Conservation (phyloP, 2,797 vertebrate species). For the Stomatorhinus walkeri region DNA sequence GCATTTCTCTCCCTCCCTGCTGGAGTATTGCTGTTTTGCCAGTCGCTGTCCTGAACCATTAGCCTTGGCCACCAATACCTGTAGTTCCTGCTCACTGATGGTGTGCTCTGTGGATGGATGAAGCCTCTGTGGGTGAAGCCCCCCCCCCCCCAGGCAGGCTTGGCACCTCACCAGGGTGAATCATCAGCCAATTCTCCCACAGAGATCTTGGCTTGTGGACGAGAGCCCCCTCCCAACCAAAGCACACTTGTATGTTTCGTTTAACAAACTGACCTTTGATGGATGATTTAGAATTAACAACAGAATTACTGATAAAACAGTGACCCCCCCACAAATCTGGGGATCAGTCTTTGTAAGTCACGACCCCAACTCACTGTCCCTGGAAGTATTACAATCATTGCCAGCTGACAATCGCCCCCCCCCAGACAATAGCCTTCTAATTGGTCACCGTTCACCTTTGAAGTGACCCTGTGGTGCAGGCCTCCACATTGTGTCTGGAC, state of each 20-base stretch:
- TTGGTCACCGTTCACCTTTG: conserved; percentile 70
- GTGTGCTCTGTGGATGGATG: not conserved
- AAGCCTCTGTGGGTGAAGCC: too few species aligned
- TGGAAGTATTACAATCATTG: conserved; percentile 35
- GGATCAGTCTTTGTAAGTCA: not conserved
- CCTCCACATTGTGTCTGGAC: conserved; percentile 62
- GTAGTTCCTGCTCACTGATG: not conserved
- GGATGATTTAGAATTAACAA: not conserved
- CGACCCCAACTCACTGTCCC: not conserved
- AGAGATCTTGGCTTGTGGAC: not conserved
- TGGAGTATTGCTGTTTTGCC: conserved; percentile 37
- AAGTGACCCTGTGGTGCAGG: conserved; percentile 65
- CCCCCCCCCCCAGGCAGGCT: not conserved
- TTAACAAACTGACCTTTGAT: not conserved
- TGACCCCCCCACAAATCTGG: not conserved
- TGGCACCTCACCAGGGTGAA: not conserved
- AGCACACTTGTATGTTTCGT: not conserved
- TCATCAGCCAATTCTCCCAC: not conserved
- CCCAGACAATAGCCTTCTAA: conserved; percentile 62
- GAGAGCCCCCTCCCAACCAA: not conserved
- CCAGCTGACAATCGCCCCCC: conserved; percentile 52
- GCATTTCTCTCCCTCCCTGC: conserved; percentile 49
- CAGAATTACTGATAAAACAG: not conserved
- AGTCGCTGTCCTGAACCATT: conserved; percentile 35
- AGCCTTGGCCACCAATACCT: conserved; percentile 22